phyloP scores from a whole-genome alignment of 2,797 vertebrate genomes.

The Hippocampus kuda region DNA sequence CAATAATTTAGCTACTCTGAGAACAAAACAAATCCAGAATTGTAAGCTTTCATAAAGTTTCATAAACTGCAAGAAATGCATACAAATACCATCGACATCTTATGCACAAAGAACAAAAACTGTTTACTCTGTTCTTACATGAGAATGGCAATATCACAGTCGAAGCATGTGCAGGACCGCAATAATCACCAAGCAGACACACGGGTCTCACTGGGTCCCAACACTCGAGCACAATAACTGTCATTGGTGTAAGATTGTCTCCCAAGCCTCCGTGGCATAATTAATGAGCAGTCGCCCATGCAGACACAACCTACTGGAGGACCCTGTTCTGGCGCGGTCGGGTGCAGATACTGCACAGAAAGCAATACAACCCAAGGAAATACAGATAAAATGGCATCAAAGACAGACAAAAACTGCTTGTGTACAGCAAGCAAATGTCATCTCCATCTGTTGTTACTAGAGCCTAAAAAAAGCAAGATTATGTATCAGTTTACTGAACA shows the following conservation, averaged over 20 bases:
- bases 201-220: constrained; percentile 1
- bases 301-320: constrained; percentile 40
- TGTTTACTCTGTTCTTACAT: neutral
- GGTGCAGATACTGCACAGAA: constrained; percentile 24
- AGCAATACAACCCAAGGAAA: constrained; percentile 13
- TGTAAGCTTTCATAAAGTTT: constrained; percentile 29
- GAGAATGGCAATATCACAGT: neutral
- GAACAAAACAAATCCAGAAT: constrained; percentile 11
- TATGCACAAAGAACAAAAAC: neutral
- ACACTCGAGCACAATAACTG: constrained; percentile 26
- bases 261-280: constrained; percentile 33
- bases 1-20: constrained; percentile 40
- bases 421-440: neutral
- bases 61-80: constrained; percentile 27
- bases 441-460: constrained; percentile 7
- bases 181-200: constrained; percentile 3
- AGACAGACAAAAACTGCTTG: constrained; percentile 1
- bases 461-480: neutral
- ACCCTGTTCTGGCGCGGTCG: constrained; percentile 29
- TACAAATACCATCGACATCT: neutral
- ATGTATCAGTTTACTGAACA: constrained; percentile 1
- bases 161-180: neutral
- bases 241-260: constrained; percentile 35
- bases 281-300: constrained; percentile 51
- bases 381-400: constrained; percentile 2